A percentile compares a stretch with the other conserved stretches of the same genome.
Evolutionary conservation across 2,888 invertebrate genomes (phyloP).

Genomic region (Gymnocheta viridis): DNA sequence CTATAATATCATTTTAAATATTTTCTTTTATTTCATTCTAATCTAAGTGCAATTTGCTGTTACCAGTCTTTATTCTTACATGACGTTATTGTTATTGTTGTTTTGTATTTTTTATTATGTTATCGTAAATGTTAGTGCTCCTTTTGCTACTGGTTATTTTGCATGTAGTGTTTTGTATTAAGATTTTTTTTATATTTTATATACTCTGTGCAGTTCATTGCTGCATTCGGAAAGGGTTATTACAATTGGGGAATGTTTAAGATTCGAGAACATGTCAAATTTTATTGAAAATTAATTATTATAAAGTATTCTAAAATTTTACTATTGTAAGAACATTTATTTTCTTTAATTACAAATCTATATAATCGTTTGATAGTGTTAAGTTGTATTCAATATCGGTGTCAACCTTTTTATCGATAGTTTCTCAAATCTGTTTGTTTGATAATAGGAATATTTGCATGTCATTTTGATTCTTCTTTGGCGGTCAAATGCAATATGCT

Average conservation of each 20-base stretch:
- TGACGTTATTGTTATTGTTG: neutral
- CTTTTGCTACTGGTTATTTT: constrained; percentile 24
- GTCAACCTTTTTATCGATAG: too few relatives aligned
- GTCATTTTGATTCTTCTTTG: too few relatives aligned
- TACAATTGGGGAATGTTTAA: neutral
- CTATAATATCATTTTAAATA: constrained; percentile 5
- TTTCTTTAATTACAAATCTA: too few relatives aligned
- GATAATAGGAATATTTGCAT: too few relatives aligned
- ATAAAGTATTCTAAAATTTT: too few relatives aligned
- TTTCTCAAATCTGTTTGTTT: too few relatives aligned
- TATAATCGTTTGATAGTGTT: too few relatives aligned
- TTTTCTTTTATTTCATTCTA: constrained; percentile 34
- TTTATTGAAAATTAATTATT: neutral
- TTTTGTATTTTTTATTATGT: constrained; percentile 27
- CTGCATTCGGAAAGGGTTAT: neutral
- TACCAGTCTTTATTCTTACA: constrained; percentile 29
- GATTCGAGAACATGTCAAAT: neutral
- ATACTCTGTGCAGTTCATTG: neutral
- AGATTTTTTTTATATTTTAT: neutral
- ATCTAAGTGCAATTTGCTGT: constrained; percentile 68
- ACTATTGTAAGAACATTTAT: too few relatives aligned
- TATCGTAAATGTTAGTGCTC: neutral
- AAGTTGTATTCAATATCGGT: too few relatives aligned
- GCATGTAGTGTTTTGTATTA: neutral
- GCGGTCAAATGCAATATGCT: too few relatives aligned